Conservation (phyloP, 2,113 vertebrate species). For the Grammomys surdaster region DNA sequence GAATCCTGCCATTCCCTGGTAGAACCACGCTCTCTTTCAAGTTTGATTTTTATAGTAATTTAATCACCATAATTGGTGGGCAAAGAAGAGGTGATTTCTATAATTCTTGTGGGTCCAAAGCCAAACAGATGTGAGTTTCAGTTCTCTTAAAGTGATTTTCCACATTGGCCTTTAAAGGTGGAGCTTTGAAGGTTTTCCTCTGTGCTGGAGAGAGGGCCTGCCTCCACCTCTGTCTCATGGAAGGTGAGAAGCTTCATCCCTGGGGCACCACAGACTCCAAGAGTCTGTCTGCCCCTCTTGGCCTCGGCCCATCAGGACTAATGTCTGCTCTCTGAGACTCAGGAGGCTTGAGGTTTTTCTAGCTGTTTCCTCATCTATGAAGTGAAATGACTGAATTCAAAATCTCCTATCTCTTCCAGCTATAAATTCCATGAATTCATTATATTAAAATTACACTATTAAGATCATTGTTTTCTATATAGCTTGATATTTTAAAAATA, state of each 20-base stretch:
- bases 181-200: not conserved
- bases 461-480: not conserved
- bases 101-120: conserved; percentile 76
- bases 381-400: conserved; percentile 55
- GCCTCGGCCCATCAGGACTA: not conserved
- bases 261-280: not conserved
- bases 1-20: conserved; percentile 37
- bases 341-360: not conserved
- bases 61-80: conserved; percentile 75
- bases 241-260: conserved; percentile 7
- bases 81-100: conserved; percentile 78
- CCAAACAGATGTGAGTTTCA: conserved; percentile 81
- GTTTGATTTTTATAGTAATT: conserved; percentile 79
- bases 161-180: conserved; percentile 59
- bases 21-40: conserved; percentile 61
- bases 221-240: not conserved
- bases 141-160: conserved; percentile 74
- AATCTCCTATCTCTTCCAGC: conserved; percentile 48
- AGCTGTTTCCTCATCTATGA: conserved; percentile 42
- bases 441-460: conserved; percentile 53
- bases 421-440: conserved; percentile 39
- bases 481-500: conserved; percentile 43
- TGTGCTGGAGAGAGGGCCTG: not conserved
- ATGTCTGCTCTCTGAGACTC: conserved; percentile 11
- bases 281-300: not conserved